Evolutionary conservation across 2,797 vertebrate genomes (phyloP), one percentile per base, ranked within the genome.

Genomic region (Bucorvus abyssinicus): DNA sequence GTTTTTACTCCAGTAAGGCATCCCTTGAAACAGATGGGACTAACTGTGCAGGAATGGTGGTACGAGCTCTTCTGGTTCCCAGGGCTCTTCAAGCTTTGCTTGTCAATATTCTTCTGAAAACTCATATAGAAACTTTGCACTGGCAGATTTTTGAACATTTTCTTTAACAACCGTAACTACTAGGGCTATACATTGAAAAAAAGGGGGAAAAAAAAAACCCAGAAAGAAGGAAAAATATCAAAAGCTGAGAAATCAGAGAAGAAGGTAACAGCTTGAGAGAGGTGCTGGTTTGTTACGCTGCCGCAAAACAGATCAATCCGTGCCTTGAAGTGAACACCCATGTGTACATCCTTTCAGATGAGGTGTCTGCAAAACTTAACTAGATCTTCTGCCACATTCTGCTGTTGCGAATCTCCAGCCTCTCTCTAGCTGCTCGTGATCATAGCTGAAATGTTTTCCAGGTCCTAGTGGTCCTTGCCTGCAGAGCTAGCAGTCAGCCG

Each of bases 261-360:
- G 36, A 79, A 92, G 86, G 53, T 74, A 92, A 95, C 84, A 93
- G 81, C 84, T 92, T 93, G 92, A 92, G 87, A 92, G 88, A 49
- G 64, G 63, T 45, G 6, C 71, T 93, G 81, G 68, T 71, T 94
- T 89, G 65, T 77, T 96, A 83, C 55, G 61, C 82, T 87, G 49
- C 68, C 75, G 61, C 50, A 71, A 78, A 94, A 82, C 61, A 92
- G 89, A 94, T 93, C 95, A 95, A 87, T 94, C 61, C 65, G 10
- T 81, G 84, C 94, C 94, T 93, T 96, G 93, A 96, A 97, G 89
- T 91, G 89, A 95, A 94, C 92, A 94, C 78, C 79, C 56, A 19
- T 70, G 86, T 32, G 49, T 94, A 60, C 68, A 89, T 81, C 83
- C 78, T 80, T 92, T 92, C 79, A 91, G 68, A 64, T 85, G 90